Base-by-base conservation (phyloP, 2,888 invertebrate species). In the Eupithecia pulchellata region DNA sequence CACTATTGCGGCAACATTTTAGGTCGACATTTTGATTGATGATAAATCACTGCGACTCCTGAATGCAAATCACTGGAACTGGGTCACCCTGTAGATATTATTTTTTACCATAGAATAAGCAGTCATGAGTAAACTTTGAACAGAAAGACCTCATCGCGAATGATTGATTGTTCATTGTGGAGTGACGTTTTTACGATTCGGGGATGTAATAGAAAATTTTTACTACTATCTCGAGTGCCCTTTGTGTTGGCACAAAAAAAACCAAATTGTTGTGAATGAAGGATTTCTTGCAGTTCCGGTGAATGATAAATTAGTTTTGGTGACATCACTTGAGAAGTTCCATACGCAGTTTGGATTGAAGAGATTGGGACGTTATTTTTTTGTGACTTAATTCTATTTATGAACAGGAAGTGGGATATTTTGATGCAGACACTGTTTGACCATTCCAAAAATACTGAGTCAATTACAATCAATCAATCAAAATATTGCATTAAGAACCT, bases 21-120 rank as follows among this genome's bases (percentile, higher is more conserved):
- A 88, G 52, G 85, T 83, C 81, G 84, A 82, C 86, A 81, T 52
- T 84, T 82, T 84, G 87, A 89, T 90, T 87, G 86, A 91, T 93
- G 92, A 92, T 91, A 92, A 92, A 93, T 93, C 86, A 89, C 84
- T 79, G 79, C 83, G 79, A 85, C 85, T 82, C 82, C 82, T 90
- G 92, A 92, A 93, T 94, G 92, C 92, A 93, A 93, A 94, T 93
- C 86, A 89, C 84, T 84, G 84, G 84, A 93, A 93, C 86, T 92
- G 87, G 93, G 93, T 93, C 93, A 92, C 84, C 80, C 75, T 79
- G 81, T 84, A 83, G 85, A 87, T 88, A 90, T 90, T 91, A 72
- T 92, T 91, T 90, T 91, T 88, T 86, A 86, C 87, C 87, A 87
- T 87, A 72, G 72, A 65, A 64, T 74, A 69, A 39, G 60, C 55